phyloP scores from a whole-genome alignment of 2,113 vertebrate species.

The Pollimyrus isidori region DNA sequence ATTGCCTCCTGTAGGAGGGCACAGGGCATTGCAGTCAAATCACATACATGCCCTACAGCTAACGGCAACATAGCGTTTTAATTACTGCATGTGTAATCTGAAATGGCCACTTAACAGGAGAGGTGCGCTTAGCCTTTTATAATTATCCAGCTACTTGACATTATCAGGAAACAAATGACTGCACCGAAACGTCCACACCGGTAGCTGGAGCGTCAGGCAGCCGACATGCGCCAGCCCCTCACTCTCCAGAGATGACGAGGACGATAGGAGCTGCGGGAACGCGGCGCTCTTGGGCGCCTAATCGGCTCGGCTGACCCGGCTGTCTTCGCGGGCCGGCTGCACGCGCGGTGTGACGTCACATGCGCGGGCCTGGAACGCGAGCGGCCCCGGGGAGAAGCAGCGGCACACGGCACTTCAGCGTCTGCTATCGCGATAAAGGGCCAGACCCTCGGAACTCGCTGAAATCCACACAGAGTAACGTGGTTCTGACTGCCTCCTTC shows the following conservation, averaged over 20 bases:
- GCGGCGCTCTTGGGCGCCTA: background rate
- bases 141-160: background rate
- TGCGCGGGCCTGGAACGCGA: background rate
- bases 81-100: constrained; percentile 5
- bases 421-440: constrained; percentile 17
- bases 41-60: background rate
- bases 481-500: constrained; percentile 6
- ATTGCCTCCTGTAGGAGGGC: constrained; percentile 43
- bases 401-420: background rate
- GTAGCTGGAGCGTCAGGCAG: background rate
- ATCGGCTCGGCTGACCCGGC: background rate
- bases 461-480: constrained; percentile 19
- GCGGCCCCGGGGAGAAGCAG: background rate
- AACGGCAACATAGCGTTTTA: background rate
- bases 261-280: background rate
- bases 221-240: background rate
- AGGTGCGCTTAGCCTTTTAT: background rate
- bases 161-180: background rate
- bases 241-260: background rate
- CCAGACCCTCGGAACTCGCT: background rate
- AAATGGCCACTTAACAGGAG: background rate
- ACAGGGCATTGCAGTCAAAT: constrained; percentile 39
- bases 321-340: background rate
- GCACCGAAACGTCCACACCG: background rate
- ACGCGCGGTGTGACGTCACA: background rate